A percentile compares a stretch with the other conserved stretches of the same genome.
phyloP scores from a whole-genome alignment of 2,797 vertebrate species.

The Ctenochaetus hawaiiensis region DNA sequence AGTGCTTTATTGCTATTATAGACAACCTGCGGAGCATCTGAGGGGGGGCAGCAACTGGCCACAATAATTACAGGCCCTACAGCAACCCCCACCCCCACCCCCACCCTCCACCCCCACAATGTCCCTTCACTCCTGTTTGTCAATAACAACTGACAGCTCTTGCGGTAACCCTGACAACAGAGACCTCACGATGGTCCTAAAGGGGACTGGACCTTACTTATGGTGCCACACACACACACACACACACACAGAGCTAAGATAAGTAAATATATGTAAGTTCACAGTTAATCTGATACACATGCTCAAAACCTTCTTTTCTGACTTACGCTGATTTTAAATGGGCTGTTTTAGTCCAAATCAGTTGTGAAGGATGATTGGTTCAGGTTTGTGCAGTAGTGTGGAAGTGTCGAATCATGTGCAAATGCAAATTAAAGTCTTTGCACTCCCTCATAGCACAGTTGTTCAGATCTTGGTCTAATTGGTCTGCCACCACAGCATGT shows the following conservation, averaged over 20 bases:
- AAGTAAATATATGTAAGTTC: background rate
- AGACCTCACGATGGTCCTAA: constrained; percentile 62
- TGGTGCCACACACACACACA: constrained; percentile 9
- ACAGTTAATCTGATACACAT: constrained; percentile 44
- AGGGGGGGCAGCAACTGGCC: constrained; percentile 35
- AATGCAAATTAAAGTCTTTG: no score
- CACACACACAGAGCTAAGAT: background rate
- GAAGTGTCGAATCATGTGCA: no score
- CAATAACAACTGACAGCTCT: constrained; percentile 59
- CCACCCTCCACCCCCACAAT: constrained; percentile 28
- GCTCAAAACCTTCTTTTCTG: constrained; percentile 6
- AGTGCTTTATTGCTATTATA: constrained; percentile 61
- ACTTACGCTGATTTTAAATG: constrained; percentile 77
- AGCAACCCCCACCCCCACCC: background rate
- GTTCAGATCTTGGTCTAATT: no score
- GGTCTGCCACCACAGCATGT: no score
- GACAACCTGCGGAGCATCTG: constrained; percentile 52
- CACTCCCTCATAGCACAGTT: no score
- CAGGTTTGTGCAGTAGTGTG: no score
- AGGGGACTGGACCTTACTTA: constrained; percentile 31
- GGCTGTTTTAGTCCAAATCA: no score
- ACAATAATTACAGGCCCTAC: constrained; percentile 44
- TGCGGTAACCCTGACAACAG: constrained; percentile 67
- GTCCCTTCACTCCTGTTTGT: constrained; percentile 50
- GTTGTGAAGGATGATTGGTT: no score